phyloP scores from a whole-genome alignment of 2,113 vertebrate genomes.

The Penelope pileata region DNA sequence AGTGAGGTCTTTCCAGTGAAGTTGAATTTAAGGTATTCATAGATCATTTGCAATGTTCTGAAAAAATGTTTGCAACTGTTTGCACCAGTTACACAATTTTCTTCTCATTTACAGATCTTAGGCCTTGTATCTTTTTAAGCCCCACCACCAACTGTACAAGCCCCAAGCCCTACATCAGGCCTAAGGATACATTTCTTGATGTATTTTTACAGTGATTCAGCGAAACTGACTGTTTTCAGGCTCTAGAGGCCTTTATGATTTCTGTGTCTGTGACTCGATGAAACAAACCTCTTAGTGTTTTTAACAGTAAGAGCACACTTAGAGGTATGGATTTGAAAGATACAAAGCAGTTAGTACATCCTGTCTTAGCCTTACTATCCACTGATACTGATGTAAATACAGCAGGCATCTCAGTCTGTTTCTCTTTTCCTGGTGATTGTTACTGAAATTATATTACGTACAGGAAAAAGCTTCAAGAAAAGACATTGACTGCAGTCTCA shows the following conservation, averaged over 20 bases:
- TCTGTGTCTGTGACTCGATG: neutral
- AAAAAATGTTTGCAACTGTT: neutral
- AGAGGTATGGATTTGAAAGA: neutral
- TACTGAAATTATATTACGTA: neutral
- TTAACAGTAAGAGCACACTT: neutral
- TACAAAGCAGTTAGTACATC: neutral
- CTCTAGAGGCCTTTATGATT: neutral
- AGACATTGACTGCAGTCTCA: neutral
- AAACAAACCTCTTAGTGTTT: neutral
- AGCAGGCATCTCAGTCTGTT: neutral
- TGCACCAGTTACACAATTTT: neutral
- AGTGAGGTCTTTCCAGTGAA: neutral
- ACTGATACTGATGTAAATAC: neutral
- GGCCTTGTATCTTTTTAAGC: neutral
- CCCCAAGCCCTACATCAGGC: neutral
- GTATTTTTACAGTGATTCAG: neutral
- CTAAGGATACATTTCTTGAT: neutral
- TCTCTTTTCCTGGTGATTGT: neutral
- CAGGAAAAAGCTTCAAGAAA: neutral
- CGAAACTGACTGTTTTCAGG: neutral
- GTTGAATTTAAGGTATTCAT: neutral
- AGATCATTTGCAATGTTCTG: neutral
- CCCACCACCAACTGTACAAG: neutral
- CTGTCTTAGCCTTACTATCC: neutral
- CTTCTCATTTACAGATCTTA: neutral